These are phyloP conservation scores for Dryadula phaetusa DNA, from an alignment of 2,888 invertebrate genomes.

Conservation along the genomic window DNA sequence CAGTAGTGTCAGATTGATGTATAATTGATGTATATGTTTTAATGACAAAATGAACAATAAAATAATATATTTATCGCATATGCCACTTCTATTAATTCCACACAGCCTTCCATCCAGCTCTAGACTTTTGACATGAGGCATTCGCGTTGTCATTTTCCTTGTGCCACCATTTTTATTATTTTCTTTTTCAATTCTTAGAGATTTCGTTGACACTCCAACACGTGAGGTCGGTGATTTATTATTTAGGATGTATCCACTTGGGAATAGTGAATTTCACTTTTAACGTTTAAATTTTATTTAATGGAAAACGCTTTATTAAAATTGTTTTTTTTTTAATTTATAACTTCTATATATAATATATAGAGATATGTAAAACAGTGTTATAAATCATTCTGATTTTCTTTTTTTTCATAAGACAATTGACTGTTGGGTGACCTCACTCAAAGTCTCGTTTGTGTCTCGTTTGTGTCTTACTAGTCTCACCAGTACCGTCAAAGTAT, in stretches of 20 bases:
- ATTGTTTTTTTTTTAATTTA: neutral
- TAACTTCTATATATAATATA: too few relatives aligned
- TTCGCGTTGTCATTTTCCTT: constrained; percentile 54
- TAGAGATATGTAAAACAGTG: too few relatives aligned
- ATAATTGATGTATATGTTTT: too few relatives aligned
- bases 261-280: constrained; percentile 12
- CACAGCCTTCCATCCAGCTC: constrained; percentile 47
- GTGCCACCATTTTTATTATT: constrained; percentile 52
- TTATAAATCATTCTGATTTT: too few relatives aligned
- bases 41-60: neutral
- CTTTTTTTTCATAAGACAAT: too few relatives aligned
- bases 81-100: neutral
- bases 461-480: too few relatives aligned
- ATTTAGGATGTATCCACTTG: constrained; percentile 28
- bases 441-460: too few relatives aligned
- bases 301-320: constrained; percentile 1
- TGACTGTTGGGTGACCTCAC: too few relatives aligned
- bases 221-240: constrained; percentile 36
- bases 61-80: too few relatives aligned
- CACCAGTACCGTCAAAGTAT: too few relatives aligned
- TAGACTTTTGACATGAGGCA: constrained; percentile 53
- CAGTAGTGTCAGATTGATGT: too few relatives aligned
- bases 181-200: constrained; percentile 42
- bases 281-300: constrained; percentile 34
- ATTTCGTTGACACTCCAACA: constrained; percentile 43